Base-by-base conservation (phyloP, 2,888 invertebrate genomes). In the Oxystoma pomonae region DNA sequence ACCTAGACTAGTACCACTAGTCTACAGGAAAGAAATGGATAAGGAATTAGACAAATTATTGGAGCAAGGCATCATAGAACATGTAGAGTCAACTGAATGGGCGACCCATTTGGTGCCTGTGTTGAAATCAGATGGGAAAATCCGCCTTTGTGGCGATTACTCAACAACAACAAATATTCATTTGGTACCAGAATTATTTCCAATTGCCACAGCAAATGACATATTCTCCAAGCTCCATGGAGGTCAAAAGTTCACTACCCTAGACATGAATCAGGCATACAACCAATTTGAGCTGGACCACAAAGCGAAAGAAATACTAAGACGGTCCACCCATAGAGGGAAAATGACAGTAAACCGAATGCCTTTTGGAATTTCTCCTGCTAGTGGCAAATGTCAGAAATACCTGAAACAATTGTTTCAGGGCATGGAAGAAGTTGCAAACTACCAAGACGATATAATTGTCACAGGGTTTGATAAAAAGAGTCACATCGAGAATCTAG, bases 311-410 rank as follows among this genome's bases (percentile, higher is more conserved):
- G 67, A 70, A 16, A 57, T 72, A n/a, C 67, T 69, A 16, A 72
- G 75, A 1, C 68, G 74, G 50, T 68, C 67, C 16, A 78, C 77
- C 0, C 76, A 75, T 22, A 71, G 72, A 21, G 77, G 78, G 0
- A 58, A 78, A 1, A 77, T 69, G 59, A 61, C 66, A 19, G 73
- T 73, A 55, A 74, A 75, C 51, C 69, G 77, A 49, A 62, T 78
- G 18, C 73, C 75, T 2, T 77, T 72, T 68, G 79, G 78, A 2
- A 2, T 60, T 19, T 52, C 55, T 12, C 70, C 72, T 19, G 76
- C 77, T 20, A 73, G 76, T 12, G 73, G 73, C 2, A 74, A 75
- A 57, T 76, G 77, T 65, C 76, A 77, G 60, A 60, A 67, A 22
- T 68, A 70, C 16, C 67, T 77, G 51, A 78, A 78, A 64, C 63